Evolutionary conservation across 1,140 invertebrate species (phyloP), one percentile per base, ranked within the genome.

Genomic region (Brachionus asplanchnoidis): DNA sequence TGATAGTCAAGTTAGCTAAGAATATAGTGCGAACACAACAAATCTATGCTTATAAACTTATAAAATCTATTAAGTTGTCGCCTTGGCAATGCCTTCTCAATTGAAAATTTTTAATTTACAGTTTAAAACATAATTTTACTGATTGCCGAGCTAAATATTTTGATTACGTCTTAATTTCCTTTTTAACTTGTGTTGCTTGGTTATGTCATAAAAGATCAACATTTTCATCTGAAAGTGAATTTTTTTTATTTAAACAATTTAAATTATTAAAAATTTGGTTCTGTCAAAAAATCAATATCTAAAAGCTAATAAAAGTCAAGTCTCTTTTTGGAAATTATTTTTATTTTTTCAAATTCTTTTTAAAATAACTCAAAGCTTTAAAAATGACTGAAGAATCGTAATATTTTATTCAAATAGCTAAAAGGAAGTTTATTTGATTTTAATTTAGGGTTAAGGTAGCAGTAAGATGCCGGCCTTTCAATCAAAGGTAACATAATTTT

Each of bases 381-480:
- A 17, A 77, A 56, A 84, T 84, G 84, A 12, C 66, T 26, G 84
- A 77, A 53, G 84, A 84, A 84, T 77, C 84, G 84, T 84, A 75
- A 46, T 66, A 12, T 28, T 60, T 23, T 46, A n/a, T 75, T 44
- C 32, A 56, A 4, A 40, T 77, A 26, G 1, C 7, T 56, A 2
- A 26, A 26, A 53, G 3, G 5, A 23, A 32, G 6, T 32, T 40
- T 28, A 3, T 26, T 17, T 84, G 0, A 26, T 20, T 1, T 75
- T 42, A 26, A n/a, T 14, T 20, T 23, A 84, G 84, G 86, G 90
- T 92, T 0, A 91, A 91, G 85, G 92, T 93, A 14, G 92, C 92
- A 4, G 92, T 93, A 3, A 86, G 92, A 85, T 91, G 93, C 40
- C 89, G 92, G 23, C 92, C 92, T 85, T 92, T 93, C 88, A 92